Conservation (phyloP, 2,797 vertebrate genomes). For the Triplophysa yarkandensis region DNA sequence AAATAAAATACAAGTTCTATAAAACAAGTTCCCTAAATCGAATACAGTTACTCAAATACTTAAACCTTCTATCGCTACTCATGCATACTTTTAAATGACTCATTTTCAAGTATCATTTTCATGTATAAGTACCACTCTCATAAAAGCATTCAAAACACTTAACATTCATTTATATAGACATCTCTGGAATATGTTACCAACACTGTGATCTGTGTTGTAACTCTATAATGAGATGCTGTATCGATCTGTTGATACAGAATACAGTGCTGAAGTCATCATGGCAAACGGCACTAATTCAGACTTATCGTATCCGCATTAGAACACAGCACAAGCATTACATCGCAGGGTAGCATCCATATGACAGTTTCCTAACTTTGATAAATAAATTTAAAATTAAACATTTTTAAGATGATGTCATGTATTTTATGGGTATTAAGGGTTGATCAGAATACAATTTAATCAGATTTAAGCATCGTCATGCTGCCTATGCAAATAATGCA, state of each 20-base stretch:
- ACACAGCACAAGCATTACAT: conserved; percentile 18
- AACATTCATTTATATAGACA: conserved; percentile 13
- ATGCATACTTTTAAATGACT: neutral
- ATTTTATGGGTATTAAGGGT: no score
- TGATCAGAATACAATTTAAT: neutral
- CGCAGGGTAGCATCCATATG: no score
- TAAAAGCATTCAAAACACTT: conserved; percentile 7
- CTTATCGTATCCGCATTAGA: conserved; percentile 39
- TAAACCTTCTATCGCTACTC: no score
- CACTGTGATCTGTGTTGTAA: conserved; percentile 25
- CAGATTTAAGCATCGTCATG: neutral
- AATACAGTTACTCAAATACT: no score
- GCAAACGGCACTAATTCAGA: conserved; percentile 51
- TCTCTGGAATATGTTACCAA: neutral
- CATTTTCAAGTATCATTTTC: no score
- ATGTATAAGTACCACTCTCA: no score
- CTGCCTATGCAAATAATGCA: neutral
- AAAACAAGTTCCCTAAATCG: no score
- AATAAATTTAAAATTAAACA: neutral
- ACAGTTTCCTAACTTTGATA: no score
- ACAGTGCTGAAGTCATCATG: conserved; percentile 26
- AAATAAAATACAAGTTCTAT: no score
- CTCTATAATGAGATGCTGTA: conserved; percentile 50
- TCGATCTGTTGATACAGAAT: conserved; percentile 51
- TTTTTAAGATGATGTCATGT: neutral